Conservation (phyloP, 2,113 vertebrate genomes). For the Laterallus jamaicensis region DNA sequence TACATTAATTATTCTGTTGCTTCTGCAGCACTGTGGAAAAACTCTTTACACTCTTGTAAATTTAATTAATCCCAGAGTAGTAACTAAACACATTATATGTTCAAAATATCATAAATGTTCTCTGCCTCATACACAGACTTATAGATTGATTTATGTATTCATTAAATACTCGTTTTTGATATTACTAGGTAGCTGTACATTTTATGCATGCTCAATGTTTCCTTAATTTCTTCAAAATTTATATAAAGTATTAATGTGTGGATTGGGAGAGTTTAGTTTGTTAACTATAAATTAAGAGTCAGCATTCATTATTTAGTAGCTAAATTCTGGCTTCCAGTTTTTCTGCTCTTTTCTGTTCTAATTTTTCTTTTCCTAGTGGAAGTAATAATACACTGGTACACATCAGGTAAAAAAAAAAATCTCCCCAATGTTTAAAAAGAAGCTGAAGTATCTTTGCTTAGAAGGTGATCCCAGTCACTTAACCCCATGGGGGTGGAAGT, state of each 20-base stretch:
- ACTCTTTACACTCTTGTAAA: neutral
- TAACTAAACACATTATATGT: neutral
- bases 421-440: neutral
- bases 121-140: neutral
- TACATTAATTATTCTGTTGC: neutral
- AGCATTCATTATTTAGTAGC: slow-evolving; percentile 48
- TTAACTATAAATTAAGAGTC: slow-evolving; percentile 52
- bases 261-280: slow-evolving; percentile 34
- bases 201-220: slow-evolving; percentile 14
- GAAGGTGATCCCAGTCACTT: neutral
- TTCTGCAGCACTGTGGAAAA: neutral
- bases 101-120: neutral
- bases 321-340: neutral
- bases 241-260: slow-evolving; percentile 43
- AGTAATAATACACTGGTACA: neutral
- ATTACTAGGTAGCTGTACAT: neutral
- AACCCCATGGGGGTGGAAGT: neutral
- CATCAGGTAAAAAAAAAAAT: neutral
- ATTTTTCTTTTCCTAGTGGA: slow-evolving; percentile 15
- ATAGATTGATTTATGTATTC: slow-evolving; percentile 12
- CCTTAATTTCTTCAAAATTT: slow-evolving; percentile 40
- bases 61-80: slow-evolving; percentile 10
- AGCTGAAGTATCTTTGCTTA: neutral
- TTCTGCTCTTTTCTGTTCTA: slow-evolving; percentile 9
- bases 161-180: neutral